Percentiles rank a stretch among this genome's conserved stretches.
Evolutionary conservation across 1,140 invertebrate genomes (phyloP).

Genomic region (Mamestra configurata): DNA sequence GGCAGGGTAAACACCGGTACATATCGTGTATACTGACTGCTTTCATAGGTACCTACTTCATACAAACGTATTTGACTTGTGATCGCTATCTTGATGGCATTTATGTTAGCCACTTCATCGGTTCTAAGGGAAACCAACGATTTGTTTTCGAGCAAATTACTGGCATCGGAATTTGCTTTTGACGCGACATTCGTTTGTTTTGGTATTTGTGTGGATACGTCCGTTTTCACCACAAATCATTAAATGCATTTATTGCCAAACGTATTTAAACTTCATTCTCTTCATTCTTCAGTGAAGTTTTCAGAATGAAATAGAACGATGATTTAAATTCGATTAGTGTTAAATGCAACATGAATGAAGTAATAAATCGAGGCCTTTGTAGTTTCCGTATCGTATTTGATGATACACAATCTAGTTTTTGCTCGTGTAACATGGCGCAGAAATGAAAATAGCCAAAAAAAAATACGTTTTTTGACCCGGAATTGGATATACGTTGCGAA

Average conservation of each 20-base stretch:
- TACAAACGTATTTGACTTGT: constrained; percentile 21
- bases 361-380: too few species aligned
- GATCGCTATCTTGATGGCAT: constrained; percentile 33
- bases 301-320: too few species aligned
- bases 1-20: constrained; percentile 7
- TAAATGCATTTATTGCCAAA: too few species aligned
- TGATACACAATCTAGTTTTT: background rate
- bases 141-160: background rate
- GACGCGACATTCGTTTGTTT: background rate
- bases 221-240: too few species aligned
- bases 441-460: background rate
- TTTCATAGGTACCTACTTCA: background rate
- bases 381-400: too few species aligned
- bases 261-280: too few species aligned
- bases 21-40: background rate
- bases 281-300: too few species aligned
- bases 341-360: too few species aligned
- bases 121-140: background rate
- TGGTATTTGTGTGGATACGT: background rate
- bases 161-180: background rate
- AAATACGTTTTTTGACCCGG: background rate
- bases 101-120: constrained; percentile 28
- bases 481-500: background rate
- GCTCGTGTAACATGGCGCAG: background rate
- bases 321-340: too few species aligned